A percentile compares a stretch with the other conserved stretches of the same genome.
phyloP scores from a whole-genome alignment of 2,113 vertebrate genomes.

The Syngnathus floridae region DNA sequence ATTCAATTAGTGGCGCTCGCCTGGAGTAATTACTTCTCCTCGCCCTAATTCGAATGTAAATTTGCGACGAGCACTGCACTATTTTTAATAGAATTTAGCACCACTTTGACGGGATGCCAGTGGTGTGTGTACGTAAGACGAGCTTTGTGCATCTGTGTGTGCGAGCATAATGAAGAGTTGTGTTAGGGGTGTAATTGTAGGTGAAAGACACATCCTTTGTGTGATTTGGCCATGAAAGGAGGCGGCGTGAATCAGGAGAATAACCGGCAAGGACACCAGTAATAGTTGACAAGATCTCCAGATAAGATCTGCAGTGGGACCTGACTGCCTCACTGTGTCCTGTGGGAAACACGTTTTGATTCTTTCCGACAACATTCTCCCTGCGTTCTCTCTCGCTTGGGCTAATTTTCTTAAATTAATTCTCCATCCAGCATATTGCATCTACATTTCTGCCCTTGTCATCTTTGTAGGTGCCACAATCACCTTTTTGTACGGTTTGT shows the following conservation, averaged over 20 bases:
- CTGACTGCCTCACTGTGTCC: conserved; percentile 41
- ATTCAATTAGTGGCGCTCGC: conserved; percentile 67
- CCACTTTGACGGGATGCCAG: conserved; percentile 69
- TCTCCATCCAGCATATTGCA: background rate
- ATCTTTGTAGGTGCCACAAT: background rate
- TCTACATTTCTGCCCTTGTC: background rate
- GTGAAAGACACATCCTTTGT: conserved; percentile 52
- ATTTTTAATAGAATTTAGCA: conserved; percentile 71
- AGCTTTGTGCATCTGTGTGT: conserved; percentile 25
- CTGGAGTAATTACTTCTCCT: conserved; percentile 69
- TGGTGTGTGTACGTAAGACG: conserved; percentile 30
- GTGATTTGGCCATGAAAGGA: conserved; percentile 24
- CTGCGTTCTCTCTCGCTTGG: background rate
- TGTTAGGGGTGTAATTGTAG: conserved; percentile 39
- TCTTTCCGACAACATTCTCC: conserved; percentile 38
- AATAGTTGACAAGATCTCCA: conserved; percentile 56
- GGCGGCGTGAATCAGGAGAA: conserved; percentile 23
- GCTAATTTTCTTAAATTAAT: background rate
- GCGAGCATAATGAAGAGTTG: conserved; percentile 8
- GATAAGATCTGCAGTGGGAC: conserved; percentile 62
- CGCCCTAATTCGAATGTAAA: conserved; percentile 71
- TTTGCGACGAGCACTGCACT: conserved; percentile 67
- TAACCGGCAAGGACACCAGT: conserved; percentile 37
- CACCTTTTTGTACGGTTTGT: background rate
- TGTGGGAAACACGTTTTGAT: conserved; percentile 54